Evolutionary conservation across 2,113 vertebrate genomes (phyloP).

Genomic region (Azemiops feae): DNA sequence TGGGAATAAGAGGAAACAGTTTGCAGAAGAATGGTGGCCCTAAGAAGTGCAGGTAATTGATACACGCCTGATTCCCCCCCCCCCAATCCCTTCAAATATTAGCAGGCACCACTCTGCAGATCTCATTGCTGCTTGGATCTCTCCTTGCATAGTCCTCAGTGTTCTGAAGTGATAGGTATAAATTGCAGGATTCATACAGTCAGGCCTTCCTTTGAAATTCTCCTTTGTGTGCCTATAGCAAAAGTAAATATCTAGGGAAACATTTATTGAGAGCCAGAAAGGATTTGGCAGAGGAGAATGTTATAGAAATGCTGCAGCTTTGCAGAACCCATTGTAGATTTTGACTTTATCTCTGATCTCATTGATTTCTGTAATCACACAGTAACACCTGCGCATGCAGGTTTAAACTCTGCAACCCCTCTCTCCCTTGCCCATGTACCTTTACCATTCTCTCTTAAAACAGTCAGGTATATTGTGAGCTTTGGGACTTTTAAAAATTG

Average conservation of each 20-base stretch:
- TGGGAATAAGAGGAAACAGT: background rate
- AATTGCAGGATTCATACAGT: background rate
- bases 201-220: constrained; percentile 25
- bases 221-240: background rate
- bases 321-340: constrained; percentile 13
- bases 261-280: constrained; percentile 30
- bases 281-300: constrained; percentile 7
- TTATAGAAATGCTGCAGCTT: constrained; percentile 10
- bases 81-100: background rate
- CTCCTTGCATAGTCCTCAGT: background rate
- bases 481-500: constrained; percentile 39
- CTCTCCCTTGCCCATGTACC: fast-evolving
- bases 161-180: constrained; percentile 18
- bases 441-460: constrained; percentile 17
- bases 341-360: background rate
- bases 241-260: constrained; percentile 42
- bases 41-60: background rate
- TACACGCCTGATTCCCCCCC: background rate
- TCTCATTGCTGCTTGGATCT: background rate
- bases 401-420: background rate
- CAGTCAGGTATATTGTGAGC: constrained; percentile 36
- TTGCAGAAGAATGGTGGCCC: background rate
- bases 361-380: background rate
- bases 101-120: background rate
- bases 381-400: background rate